Base-by-base conservation (phyloP, 2,888 invertebrate species). In the Eulithis testata region DNA sequence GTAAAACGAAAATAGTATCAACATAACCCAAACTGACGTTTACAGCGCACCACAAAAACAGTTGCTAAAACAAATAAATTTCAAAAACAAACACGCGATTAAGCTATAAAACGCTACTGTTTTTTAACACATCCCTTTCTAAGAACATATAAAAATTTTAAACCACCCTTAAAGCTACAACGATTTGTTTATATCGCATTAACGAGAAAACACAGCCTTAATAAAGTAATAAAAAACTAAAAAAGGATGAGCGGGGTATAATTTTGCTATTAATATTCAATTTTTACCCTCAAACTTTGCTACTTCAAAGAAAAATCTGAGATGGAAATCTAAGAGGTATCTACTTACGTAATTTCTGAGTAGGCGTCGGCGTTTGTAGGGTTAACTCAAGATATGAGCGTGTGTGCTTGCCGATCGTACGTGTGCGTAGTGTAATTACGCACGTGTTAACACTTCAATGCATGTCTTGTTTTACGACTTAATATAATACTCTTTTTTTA, bases 241-340 rank as follows among this genome's bases (percentile, higher is more conserved):
- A 83, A 82, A 83, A 78, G 79, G 85, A 82, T 83, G 79, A 69
- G 75, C 74, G 70, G 79, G 82, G 84, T 86, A 89, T 92, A 91
- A 92, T 91, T 88, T 91, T 80, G 88, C 92, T 91, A 93, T 93
- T 93, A 92, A 93, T 92, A 93, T 93, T 93, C 92, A 91, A 92
- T 92, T 90, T 91, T 87, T 86, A 87, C 86, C 88, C 85, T 83
- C 83, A 85, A 88, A 85, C 81, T 86, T 74, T 84, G 76, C 80
- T 77, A 84, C 89, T 93, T 92, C 92, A 92, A 90, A 91, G 91
- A 92, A 93, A 87, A 86, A 88, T 88, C 86, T 87, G 55, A 90
- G 91, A 91, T 92, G 88, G 76, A 75, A 82, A 91, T 91, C 90
- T 87, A 68, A 79, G 76, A 76, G 80, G 87, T 88, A 83, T 90